These are phyloP conservation scores for Pteropus alecto DNA, from an alignment of 2,113 vertebrate genomes.

Conservation along the genomic window DNA sequence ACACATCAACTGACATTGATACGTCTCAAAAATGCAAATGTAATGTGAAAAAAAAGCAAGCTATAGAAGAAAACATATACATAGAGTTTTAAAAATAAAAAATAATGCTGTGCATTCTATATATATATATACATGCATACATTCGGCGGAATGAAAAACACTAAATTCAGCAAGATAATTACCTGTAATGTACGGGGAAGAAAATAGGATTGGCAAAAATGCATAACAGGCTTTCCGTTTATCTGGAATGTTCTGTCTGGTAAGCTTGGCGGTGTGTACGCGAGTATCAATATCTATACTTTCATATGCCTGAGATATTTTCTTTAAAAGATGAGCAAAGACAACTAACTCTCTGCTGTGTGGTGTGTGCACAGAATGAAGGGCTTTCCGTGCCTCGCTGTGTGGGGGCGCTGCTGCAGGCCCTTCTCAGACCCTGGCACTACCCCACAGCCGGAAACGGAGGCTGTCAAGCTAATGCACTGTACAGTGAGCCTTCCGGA, in stretches of 20 bases:
- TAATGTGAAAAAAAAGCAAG: neutral
- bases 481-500: neutral
- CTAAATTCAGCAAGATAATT: neutral
- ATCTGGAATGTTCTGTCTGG: neutral
- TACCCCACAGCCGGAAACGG: neutral
- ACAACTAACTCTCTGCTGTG: neutral
- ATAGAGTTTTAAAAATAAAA: neutral
- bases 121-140: neutral
- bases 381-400: neutral
- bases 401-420: rapidly evolving
- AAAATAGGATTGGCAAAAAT: neutral
- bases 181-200: neutral
- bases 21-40: neutral
- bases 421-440: too few relatives aligned
- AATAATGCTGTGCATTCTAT: neutral
- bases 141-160: neutral
- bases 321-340: neutral
- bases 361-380: neutral
- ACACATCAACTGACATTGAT: neutral
- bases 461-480: neutral
- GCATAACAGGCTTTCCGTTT: neutral
- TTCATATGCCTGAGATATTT: neutral
- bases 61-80: neutral
- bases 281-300: neutral
- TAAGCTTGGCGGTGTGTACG: neutral